Percentiles rank a stretch among this genome's conserved stretches.
Conservation (phyloP, 2,797 vertebrate genomes). For the Amazonetta brasiliensis region DNA sequence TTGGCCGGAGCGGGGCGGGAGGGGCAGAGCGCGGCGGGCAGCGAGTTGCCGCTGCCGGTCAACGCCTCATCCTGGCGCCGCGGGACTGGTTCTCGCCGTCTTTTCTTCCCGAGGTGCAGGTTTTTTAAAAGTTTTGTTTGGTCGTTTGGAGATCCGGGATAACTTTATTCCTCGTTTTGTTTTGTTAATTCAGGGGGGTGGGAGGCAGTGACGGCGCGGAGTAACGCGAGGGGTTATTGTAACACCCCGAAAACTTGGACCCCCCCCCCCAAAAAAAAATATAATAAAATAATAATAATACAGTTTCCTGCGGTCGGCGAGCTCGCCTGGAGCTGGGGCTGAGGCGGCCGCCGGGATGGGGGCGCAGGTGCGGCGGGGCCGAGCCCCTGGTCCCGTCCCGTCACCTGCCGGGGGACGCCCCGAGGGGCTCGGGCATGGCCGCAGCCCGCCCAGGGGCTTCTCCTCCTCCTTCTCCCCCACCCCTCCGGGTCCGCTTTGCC, state of each 20-base stretch:
- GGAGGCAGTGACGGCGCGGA: background rate
- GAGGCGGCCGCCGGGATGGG: background rate
- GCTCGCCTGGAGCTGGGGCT: background rate
- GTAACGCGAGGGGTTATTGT: background rate
- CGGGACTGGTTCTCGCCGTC: background rate
- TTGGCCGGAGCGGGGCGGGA: background rate
- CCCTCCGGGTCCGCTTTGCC: background rate
- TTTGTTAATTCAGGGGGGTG: background rate
- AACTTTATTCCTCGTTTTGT: background rate
- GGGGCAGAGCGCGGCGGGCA: background rate
- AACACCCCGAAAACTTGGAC: background rate
- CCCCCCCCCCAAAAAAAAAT: background rate
- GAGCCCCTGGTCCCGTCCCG: background rate
- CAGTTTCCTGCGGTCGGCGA: background rate
- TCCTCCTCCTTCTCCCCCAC: background rate
- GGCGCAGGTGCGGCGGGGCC: slow-evolving; percentile 51
- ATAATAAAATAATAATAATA: no score
- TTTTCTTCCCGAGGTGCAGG: background rate
- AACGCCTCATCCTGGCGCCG: background rate
- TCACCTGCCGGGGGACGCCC: slow-evolving; percentile 27
- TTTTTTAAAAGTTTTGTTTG: background rate
- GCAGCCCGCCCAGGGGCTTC: background rate
- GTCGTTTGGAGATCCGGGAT: no score
- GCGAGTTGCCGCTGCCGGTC: background rate
- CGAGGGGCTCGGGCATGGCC: slow-evolving; percentile 19